phyloP scores from a whole-genome alignment of 2,113 vertebrate genomes.

The Urocitellus parryii region DNA sequence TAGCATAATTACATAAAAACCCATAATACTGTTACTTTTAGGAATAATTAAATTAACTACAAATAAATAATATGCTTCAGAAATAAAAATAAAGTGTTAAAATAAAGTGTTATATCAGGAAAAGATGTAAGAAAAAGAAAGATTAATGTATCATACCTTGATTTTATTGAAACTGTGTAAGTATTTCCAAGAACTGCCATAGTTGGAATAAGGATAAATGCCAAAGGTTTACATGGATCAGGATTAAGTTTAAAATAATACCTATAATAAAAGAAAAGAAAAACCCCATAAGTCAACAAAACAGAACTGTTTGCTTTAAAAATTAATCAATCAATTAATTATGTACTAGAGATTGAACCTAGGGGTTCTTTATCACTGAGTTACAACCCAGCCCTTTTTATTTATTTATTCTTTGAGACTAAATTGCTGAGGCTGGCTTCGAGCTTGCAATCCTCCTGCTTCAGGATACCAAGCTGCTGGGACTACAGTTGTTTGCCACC shows the following conservation, averaged over 20 bases:
- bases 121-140: slow-evolving; percentile 27
- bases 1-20: neutral
- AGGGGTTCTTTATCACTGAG: too few relatives aligned
- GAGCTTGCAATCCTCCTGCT: too few relatives aligned
- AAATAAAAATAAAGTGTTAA: slow-evolving; percentile 3
- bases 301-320: slow-evolving; percentile 19
- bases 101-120: neutral
- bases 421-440: too few relatives aligned
- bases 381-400: too few relatives aligned
- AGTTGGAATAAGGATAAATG: slow-evolving; percentile 89
- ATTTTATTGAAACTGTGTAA: slow-evolving; percentile 88
- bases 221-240: slow-evolving; percentile 93
- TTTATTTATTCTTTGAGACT: too few relatives aligned
- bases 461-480: too few relatives aligned
- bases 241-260: slow-evolving; percentile 92
- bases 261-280: slow-evolving; percentile 84
- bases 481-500: too few relatives aligned
- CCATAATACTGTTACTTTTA: slow-evolving; percentile 20
- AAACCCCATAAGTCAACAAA: neutral
- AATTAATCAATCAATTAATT: slow-evolving; percentile 25
- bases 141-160: slow-evolving; percentile 87
- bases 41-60: neutral
- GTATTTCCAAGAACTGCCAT: slow-evolving; percentile 93
- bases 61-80: neutral
- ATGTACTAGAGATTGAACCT: too few relatives aligned